Evolutionary conservation across 2,888 invertebrate species (phyloP).

Genomic region (Coecobrya sp.): DNA sequence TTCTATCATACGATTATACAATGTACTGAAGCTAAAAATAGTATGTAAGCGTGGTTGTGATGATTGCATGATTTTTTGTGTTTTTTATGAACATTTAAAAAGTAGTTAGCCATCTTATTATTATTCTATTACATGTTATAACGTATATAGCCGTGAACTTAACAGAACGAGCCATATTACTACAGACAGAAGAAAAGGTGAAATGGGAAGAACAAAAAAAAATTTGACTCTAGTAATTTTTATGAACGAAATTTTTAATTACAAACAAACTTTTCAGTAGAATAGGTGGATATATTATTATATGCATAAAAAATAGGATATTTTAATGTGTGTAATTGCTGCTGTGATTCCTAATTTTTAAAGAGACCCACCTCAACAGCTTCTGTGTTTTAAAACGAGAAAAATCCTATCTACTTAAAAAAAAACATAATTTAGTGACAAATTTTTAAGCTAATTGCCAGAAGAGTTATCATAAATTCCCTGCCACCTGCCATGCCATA

Average conservation of each 20-base stretch:
- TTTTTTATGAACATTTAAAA: neutral
- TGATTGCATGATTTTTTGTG: constrained; percentile 1
- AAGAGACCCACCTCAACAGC: constrained; percentile 21
- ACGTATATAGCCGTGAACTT: constrained; percentile 75
- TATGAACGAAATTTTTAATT: constrained; percentile 44
- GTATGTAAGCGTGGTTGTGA: constrained; percentile 49
- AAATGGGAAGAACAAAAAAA: neutral
- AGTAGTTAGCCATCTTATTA: constrained; percentile 8
- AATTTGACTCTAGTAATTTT: neutral
- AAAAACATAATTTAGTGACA: constrained; percentile 18
- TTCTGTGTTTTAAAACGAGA: constrained; percentile 10
- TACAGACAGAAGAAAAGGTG: neutral
- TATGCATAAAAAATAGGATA: neutral
- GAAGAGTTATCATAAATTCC: neutral
- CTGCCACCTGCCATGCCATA: constrained; percentile 47
- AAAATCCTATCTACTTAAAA: constrained; percentile 22
- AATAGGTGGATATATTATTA: neutral
- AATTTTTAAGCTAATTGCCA: neutral
- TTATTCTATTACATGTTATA: constrained; percentile 5
- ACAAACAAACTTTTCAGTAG: neutral
- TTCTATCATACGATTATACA: neutral
- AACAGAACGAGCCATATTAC: constrained; percentile 75
- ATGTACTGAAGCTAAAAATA: neutral
- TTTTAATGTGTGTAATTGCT: constrained; percentile 63
- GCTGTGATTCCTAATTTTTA: constrained; percentile 81